A percentile compares a stretch with the other conserved stretches of the same genome.
These are phyloP conservation scores for Plagodis dolabraria DNA, from an alignment of 2,888 invertebrate genomes.

Conservation along the genomic window DNA sequence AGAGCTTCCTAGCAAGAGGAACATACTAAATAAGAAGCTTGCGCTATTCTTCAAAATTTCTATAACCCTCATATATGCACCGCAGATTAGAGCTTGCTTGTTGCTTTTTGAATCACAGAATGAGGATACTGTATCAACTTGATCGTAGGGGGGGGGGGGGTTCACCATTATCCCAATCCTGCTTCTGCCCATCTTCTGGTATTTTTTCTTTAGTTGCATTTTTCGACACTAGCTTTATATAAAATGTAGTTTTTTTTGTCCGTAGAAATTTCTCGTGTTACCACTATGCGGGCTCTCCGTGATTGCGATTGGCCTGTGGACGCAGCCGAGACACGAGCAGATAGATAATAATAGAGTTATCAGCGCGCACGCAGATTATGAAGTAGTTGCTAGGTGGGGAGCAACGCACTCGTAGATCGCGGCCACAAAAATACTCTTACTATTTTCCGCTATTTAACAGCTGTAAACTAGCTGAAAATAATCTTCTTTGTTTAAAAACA, in stretches of 20 bases:
- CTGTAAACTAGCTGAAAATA: not conserved
- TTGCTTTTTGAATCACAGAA: too few species aligned
- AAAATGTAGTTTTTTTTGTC: not conserved
- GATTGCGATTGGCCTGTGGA: conserved; percentile 56
- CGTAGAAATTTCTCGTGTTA: not conserved
- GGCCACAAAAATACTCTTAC: conserved; percentile 24
- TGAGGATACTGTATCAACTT: too few species aligned
- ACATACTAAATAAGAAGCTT: too few species aligned
- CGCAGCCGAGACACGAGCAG: conserved; percentile 61
- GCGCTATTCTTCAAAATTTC: too few species aligned
- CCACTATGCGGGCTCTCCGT: conserved; percentile 43
- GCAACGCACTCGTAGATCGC: conserved; percentile 63
- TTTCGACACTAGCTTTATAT: too few species aligned
- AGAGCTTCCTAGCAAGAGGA: too few species aligned
- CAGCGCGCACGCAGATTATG: conserved; percentile 43
- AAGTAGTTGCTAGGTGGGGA: conserved; percentile 44
- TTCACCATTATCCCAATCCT: too few species aligned
- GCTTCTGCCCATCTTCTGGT: too few species aligned
- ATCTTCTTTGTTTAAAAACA: not conserved
- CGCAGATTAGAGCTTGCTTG: too few species aligned
- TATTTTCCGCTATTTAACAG: conserved; percentile 3
- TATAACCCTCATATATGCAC: too few species aligned
- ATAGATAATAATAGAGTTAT: conserved; percentile 77
- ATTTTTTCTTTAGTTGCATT: too few species aligned
- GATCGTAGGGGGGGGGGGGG: too few species aligned